phyloP scores from a whole-genome alignment of 2,113 vertebrate genomes.

The Prolemur simus region DNA sequence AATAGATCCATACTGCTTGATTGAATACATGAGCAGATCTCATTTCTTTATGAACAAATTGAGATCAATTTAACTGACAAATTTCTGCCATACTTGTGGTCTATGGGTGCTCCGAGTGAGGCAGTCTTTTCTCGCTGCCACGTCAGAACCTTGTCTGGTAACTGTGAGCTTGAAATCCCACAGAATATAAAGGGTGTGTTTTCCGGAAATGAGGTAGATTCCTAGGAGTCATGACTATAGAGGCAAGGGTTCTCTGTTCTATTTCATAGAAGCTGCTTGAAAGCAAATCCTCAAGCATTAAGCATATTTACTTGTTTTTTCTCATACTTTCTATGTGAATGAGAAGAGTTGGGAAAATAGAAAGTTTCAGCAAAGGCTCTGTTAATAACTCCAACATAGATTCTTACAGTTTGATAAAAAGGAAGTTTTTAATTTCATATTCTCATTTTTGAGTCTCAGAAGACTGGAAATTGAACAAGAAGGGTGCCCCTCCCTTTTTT shows the following conservation, averaged over 20 bases:
- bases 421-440: not conserved
- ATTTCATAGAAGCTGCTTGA: not conserved
- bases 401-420: not conserved
- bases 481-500: not conserved
- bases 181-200: not conserved
- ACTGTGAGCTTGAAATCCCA: not conserved
- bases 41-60: constrained; percentile 42
- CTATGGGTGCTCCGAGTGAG: not conserved
- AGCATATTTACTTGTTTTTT: not conserved
- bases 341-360: not conserved
- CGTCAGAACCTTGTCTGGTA: not conserved
- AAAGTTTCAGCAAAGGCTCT: not conserved
- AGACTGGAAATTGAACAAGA: not conserved
- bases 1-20: not conserved
- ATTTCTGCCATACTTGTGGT: constrained; percentile 41
- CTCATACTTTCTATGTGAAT: not conserved
- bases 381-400: not conserved
- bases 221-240: not conserved
- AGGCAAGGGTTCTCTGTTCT: not conserved
- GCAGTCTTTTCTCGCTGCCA: not conserved
- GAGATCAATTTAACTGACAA: constrained; percentile 28
- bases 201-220: not conserved
- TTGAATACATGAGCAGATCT: not conserved
- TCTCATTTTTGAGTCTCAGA: not conserved
- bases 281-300: not conserved